Evolutionary conservation across 1,140 invertebrate species (phyloP).

Genomic region (Archegozetes longisetosus): DNA sequence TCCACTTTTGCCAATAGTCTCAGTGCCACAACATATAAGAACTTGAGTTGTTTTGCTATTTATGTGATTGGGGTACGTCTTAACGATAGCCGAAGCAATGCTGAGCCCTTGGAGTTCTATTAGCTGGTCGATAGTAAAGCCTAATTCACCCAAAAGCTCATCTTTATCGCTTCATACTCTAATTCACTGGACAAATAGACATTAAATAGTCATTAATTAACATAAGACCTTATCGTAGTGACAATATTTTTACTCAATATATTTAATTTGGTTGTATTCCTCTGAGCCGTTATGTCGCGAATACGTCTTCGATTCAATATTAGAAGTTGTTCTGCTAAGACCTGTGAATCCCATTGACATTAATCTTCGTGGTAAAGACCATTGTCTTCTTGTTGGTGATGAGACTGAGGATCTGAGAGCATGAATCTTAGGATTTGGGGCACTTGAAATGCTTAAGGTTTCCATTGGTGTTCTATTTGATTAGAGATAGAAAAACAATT

Average conservation of each 20-base stretch:
- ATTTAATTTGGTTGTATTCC: not conserved
- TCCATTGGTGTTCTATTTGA: too few relatives aligned
- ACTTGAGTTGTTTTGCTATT: not conserved
- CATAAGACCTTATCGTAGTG: too few relatives aligned
- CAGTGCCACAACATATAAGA: not conserved
- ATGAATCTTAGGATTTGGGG: too few relatives aligned
- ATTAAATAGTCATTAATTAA: too few relatives aligned
- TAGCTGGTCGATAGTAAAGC: slow-evolving; percentile 66
- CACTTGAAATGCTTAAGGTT: too few relatives aligned
- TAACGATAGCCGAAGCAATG: slow-evolving; percentile 72
- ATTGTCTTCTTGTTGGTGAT: not conserved
- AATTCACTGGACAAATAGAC: too few relatives aligned
- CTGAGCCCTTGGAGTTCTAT: slow-evolving; percentile 97
- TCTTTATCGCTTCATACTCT: slow-evolving; percentile 53
- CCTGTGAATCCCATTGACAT: not conserved
- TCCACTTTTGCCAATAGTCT: slow-evolving; percentile 82
- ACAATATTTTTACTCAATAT: not conserved
- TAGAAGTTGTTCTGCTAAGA: not conserved
- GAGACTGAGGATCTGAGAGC: too few relatives aligned
- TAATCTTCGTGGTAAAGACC: not conserved
- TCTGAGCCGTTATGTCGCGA: not conserved
- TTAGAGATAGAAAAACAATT: too few relatives aligned
- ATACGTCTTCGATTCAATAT: not conserved
- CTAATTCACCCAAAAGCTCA: slow-evolving; percentile 76
- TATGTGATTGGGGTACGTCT: slow-evolving; percentile 36